phyloP scores from a whole-genome alignment of 1,140 invertebrate genomes.

The Temnothorax nylanderi region DNA sequence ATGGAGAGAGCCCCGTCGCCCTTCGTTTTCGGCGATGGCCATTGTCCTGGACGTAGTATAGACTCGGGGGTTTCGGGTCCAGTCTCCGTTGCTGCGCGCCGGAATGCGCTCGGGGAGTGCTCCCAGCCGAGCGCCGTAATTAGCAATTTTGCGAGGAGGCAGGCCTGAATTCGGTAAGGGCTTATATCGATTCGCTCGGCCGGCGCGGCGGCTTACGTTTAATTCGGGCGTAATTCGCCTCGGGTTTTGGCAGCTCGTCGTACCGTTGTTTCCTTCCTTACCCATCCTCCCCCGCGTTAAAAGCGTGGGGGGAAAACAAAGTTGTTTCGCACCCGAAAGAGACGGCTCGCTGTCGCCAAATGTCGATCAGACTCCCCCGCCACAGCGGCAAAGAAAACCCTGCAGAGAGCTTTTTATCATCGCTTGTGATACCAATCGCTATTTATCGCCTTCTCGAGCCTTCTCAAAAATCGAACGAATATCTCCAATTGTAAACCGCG shows the following conservation, averaged over 20 bases:
- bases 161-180: conserved; percentile 47
- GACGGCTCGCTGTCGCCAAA: not conserved
- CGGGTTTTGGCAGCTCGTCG: conserved; percentile 2
- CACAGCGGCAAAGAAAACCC: not conserved
- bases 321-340: not conserved
- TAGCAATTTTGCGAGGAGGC: conserved; percentile 50
- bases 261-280: not conserved
- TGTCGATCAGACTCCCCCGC: not conserved
- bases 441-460: not conserved
- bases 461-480: not conserved
- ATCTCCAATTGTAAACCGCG: not conserved
- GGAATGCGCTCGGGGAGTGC: conserved; percentile 28
- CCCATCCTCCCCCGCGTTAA: not conserved
- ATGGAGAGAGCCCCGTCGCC: conserved; percentile 38
- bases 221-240: conserved; percentile 22
- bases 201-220: conserved; percentile 1
- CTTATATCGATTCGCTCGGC: conserved; percentile 54
- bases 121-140: conserved; percentile 25
- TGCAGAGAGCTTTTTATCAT: not conserved
- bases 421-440: not conserved
- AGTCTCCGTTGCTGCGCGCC: not conserved
- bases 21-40: conserved; percentile 46
- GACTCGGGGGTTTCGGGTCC: not conserved
- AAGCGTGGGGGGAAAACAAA: too few species aligned
- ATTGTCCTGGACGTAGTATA: conserved; percentile 31